Conservation (phyloP, 2,113 vertebrate species). For the Phaethon lepturus region DNA sequence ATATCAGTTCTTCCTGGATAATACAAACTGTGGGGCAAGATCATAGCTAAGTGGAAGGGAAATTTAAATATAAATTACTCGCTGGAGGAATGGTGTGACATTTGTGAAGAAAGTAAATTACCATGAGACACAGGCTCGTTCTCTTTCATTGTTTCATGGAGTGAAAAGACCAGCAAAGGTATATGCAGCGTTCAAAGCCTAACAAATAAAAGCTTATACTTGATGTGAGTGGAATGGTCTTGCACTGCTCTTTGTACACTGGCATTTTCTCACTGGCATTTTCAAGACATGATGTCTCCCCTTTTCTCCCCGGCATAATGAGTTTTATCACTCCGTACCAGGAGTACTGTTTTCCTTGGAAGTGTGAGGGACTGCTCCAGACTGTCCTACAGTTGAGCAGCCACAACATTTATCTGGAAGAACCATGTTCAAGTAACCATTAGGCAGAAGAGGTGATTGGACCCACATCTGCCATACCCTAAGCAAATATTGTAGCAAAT, state of each 20-base stretch:
- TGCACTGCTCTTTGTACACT: neutral
- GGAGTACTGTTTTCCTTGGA: neutral
- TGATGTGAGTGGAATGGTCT: neutral
- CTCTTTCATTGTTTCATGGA: neutral
- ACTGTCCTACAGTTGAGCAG: neutral
- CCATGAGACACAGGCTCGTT: neutral
- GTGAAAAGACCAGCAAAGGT: neutral
- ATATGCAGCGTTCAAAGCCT: neutral
- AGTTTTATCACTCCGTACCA: neutral
- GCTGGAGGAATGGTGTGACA: neutral
- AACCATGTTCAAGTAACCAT: neutral
- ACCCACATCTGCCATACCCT: neutral
- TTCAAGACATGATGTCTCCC: neutral
- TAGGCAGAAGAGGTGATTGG: neutral
- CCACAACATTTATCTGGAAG: neutral
- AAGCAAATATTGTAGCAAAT: accelerated
- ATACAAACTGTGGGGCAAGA: neutral
- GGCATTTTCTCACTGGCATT: neutral
- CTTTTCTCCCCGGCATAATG: neutral
- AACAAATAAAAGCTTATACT: neutral
- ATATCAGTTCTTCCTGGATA: neutral
- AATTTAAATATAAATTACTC: conserved; percentile 11
- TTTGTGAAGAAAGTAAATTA: conserved; percentile 12
- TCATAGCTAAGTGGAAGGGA: neutral
- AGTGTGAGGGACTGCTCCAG: neutral